Evolutionary conservation across 2,888 invertebrate genomes (phyloP), one percentile per base, ranked within the genome.

Genomic region (Megamerina dolium): DNA sequence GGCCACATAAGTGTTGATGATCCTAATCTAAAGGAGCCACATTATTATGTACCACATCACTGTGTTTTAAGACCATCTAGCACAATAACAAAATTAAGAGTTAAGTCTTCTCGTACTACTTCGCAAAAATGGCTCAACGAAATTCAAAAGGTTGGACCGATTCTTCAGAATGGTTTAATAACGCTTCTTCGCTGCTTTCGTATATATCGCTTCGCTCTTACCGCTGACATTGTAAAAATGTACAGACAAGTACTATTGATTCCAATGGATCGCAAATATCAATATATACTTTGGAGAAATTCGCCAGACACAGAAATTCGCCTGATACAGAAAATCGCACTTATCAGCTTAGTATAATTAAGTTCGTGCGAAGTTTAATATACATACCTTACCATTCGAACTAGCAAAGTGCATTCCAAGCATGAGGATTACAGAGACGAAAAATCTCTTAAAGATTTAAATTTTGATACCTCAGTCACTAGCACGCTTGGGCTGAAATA

Each of bases 71-170:
- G 40, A 20, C 49, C 43, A 36, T 35, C 38, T 14, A 49, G 45
- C 31, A 34, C 40, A 29, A 43, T 35, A 16, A 53, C 50, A n/a
- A 53, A 44, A 32, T 33, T 48, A 2, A 19, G 49, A 10, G 50
- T 46, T 1, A 46, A 43, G 3, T 49, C 49, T 10, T 32, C 40
- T 6, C 32, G 32, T 17, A 48, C 49, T 2, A 41, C 48, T 3
- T 40, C 50, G 5, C 46, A 43, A 36, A 35, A 36, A 13, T 46
- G 49, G 17, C 33, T 51, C 4, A 53, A 53, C 21, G 45, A 50
- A 29, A 48, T 50, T 10, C 37, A 48, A 18, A 47, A 48, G 40
- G 47, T 45, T 16, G 49, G 51, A 4, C n/a, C n/a, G n/a, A n/a
- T n/a, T n/a, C n/a, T n/a, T n/a, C n/a, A n/a, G n/a, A n/a, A n/a